Evolutionary conservation across 1,140 invertebrate genomes (phyloP), one percentile per base, ranked within the genome.

Genomic region (Scaptodrosophila lebanonensis): DNA sequence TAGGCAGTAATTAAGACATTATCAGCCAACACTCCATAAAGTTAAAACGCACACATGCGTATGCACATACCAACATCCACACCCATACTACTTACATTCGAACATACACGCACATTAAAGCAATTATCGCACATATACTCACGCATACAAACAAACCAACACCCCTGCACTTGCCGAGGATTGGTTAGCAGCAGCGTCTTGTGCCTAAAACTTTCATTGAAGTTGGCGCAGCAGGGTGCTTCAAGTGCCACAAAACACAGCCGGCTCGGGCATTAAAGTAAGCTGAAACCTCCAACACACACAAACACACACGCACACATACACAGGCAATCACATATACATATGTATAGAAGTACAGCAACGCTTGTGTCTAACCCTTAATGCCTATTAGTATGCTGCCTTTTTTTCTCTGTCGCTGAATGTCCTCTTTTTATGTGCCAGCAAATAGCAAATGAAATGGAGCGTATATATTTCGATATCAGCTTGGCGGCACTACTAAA

Each of bases 1-100:
- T 82, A 79, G 75, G 73, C 73, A 66, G 73, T 77, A 77, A 77
- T 77, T 79, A 77, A 77, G 73, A 82, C 73, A 77, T 77, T 77
- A 77, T 77, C 73, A 77, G 68, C 75, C 73, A 77, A 77, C 73
- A 77, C 73, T 77, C 73, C 73, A 77, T 77, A 77, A 77, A 77
- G 73, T 77, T 77, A 77, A 77, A 77, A 79, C 68, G 68, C 73
- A 77, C 73, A 77, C 73, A 77, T 73, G 73, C 73, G 73, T 69
- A 79, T 52, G 8, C 22, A 25, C 22, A 25, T 8, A 25, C n/a
- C n/a, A n/a, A n/a, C n/a, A n/a, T n/a, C n/a, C n/a, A n/a, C n/a
- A n/a, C n/a, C n/a, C n/a, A n/a, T n/a, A n/a, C n/a, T n/a, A n/a
- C n/a, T n/a, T n/a, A n/a, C n/a, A n/a, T n/a, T n/a, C n/a, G n/a